Conservation (phyloP, 2,888 invertebrate species). For the Elysia crispata region DNA sequence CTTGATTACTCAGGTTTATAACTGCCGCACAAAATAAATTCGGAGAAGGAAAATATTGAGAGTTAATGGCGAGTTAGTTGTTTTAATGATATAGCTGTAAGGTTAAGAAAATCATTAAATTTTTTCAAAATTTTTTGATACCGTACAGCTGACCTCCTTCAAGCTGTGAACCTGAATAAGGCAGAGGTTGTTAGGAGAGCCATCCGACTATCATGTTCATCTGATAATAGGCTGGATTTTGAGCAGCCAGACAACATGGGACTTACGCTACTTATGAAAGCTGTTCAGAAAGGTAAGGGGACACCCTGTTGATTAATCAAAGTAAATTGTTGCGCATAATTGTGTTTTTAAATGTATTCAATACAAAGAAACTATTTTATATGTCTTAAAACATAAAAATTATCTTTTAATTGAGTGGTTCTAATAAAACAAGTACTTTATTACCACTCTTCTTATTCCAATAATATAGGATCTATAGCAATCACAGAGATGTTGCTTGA, state of each 20-base stretch:
- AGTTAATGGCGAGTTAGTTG: no score
- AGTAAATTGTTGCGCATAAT: no score
- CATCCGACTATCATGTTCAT: slow-evolving; percentile 55
- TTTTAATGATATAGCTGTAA: no score
- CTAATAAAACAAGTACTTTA: background rate
- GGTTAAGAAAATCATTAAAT: no score
- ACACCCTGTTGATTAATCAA: no score
- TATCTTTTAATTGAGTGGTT: no score
- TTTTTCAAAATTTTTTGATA: background rate
- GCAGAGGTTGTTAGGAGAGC: slow-evolving; percentile 64
- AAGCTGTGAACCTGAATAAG: slow-evolving; percentile 64
- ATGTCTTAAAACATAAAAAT: no score
- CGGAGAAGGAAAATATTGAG: no score
- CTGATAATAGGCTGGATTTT: slow-evolving; percentile 53
- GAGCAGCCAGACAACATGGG: slow-evolving; percentile 66
- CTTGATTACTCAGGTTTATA: no score
- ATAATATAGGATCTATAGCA: slow-evolving; percentile 66
- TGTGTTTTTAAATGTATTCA: no score
- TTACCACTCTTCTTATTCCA: slow-evolving; percentile 27
- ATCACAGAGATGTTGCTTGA: slow-evolving; percentile 70
- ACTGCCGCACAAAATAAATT: no score
- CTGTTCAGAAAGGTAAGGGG: slow-evolving; percentile 67
- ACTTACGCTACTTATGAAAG: slow-evolving; percentile 71
- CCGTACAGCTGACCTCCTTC: slow-evolving; percentile 60
- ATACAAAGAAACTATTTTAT: no score